Base-by-base conservation (phyloP, 1,140 invertebrate species). In the Metaphire vulgaris region DNA sequence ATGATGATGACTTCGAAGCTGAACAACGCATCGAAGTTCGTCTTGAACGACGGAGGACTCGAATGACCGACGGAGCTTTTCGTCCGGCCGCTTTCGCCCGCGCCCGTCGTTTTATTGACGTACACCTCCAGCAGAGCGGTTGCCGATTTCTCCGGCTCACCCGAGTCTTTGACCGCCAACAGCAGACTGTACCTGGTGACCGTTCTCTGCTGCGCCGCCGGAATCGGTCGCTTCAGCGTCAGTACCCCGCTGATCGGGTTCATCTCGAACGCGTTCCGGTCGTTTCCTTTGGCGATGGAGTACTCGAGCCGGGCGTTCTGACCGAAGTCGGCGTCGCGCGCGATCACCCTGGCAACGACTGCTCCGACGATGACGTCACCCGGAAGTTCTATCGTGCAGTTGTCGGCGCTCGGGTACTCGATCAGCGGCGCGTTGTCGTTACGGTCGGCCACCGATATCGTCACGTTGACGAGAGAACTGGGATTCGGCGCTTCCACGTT, bases 401-500 rank as follows among this genome's bases (percentile, higher is more conserved):
- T 76, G 31, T 30, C 28, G 12, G 69, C 33, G 6, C 26, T 31
- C 2, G 77, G 77, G 33, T 70, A 78, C 1, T 14, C 28, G 33
- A 78, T 78, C 28, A 66, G 21, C 2, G 77, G 77, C n/a, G 77
- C 73, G 41, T 78, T 78, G 65, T 78, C 77, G 74, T 78, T 78
- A 12, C 30, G 28, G 31, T 78, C 77, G 32, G 69, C 68, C 28
- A 78, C 77, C 33, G 31, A 74, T 6, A 78, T 69, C 31, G 73
- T 74, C 2, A 78, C 69, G 26, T 33, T 74, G 1, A 68, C 77
- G 41, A 71, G 31, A n/a, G 41, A 30, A 34, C 26, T 34, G n/a
- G 29, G 34, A 34, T 41, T 29, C 16, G 72, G 72, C 16, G 21
- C 26, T 26, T n/a, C 95, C 82, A 92, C 90, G 86, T 98, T 95